Evolutionary conservation across 2,888 invertebrate genomes (phyloP), one percentile per base, ranked within the genome.

Genomic region (Macaria liturata): DNA sequence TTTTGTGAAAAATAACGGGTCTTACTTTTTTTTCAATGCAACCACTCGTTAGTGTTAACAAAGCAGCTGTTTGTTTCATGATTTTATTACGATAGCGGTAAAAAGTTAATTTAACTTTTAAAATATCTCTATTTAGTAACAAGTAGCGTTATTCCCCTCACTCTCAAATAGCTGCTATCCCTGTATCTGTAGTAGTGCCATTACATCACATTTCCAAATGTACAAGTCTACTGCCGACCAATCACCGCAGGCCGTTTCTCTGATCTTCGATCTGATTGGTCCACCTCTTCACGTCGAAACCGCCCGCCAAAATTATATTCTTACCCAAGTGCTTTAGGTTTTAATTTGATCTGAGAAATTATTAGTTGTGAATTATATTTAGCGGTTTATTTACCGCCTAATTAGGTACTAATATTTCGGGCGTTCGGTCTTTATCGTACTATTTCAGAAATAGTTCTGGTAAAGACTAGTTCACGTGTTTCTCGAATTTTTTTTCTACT

Each of bases 401-500:
- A 20, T 61, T 65, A 58, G 61, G 47, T 64, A 55, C 57, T 51
- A 53, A 47, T 51, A 8, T 53, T 52, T 47, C 62, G 67, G 67
- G 81, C 80, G 77, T 72, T 69, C 69, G 73, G 80, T 81, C 84
- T 89, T 88, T 88, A 83, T 84, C 81, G 71, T 76, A 84, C 89
- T 90, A 90, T 90, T 90, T 87, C 61, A 79, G 70, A 88, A 89
- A 89, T 89, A 90, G 90, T 87, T 76, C 61, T 66, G 68, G 78
- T 87, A 83, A 88, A 87, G 88, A 62, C 77, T 72, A 69, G 62
- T 72, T 77, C 76, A 78, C 74, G 66, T 68, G 69, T 74, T 66
- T 70, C 64, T 58, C 0, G 31, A 37, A 42, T 30, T 50, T 49
- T 20, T n/a, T 6, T 4, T 45, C 44, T 45, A 44, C 45, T 51